phyloP scores from a whole-genome alignment of 2,113 vertebrate species.

The Papio anubis region DNA sequence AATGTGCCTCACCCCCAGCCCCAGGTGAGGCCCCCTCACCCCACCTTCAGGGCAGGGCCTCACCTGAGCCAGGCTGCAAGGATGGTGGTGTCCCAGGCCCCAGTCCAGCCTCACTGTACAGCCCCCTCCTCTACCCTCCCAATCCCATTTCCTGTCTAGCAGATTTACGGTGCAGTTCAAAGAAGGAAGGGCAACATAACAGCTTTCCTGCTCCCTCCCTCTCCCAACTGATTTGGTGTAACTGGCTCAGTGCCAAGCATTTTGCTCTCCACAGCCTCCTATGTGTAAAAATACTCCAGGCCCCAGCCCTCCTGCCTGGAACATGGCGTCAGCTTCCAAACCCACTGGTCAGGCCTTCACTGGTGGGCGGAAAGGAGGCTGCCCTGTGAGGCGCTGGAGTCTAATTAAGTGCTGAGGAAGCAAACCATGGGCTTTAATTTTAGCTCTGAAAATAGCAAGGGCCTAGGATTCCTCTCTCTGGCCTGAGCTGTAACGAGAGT shows the following conservation, averaged over 20 bases:
- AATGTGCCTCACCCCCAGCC: rapidly evolving
- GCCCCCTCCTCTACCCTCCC: background rate
- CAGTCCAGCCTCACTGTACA: background rate
- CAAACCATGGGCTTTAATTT: constrained; percentile 67
- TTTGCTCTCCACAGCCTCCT: constrained; percentile 47
- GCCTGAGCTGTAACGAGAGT: background rate
- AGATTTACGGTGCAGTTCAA: constrained; percentile 53
- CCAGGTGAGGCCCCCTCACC: no score
- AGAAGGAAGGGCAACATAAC: constrained; percentile 54
- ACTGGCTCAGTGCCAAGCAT: constrained; percentile 55
- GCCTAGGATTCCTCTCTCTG: constrained; percentile 60
- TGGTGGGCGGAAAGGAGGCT: constrained; percentile 52
- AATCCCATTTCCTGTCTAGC: constrained; percentile 30
- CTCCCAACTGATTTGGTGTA: constrained; percentile 45
- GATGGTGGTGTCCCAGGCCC: background rate
- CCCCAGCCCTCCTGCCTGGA: constrained; percentile 22
- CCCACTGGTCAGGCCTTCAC: constrained; percentile 37
- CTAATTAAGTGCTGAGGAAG: constrained; percentile 69
- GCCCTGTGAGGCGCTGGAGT: constrained; percentile 4
- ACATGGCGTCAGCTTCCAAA: constrained; percentile 52
- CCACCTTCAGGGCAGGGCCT: background rate
- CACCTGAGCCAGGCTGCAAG: background rate
- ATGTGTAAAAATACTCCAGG: constrained; percentile 63
- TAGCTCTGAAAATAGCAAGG: constrained; percentile 65
- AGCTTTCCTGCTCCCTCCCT: constrained; percentile 40